These are phyloP conservation scores for Siphlonurus alternatus DNA, from an alignment of 2,888 invertebrate genomes.

Conservation along the genomic window DNA sequence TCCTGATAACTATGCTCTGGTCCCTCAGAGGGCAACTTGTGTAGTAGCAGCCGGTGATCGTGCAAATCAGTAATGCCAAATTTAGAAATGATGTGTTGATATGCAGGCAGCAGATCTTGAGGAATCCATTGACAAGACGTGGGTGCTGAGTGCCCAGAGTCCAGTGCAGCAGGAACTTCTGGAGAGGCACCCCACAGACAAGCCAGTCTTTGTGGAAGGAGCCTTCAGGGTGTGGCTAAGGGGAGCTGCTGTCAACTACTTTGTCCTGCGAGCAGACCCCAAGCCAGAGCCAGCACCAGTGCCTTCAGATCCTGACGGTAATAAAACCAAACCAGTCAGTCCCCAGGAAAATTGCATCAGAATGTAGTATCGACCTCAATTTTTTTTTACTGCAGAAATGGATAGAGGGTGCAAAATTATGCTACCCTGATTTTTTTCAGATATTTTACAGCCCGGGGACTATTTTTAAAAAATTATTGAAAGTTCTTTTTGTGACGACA, in stretches of 20 bases:
- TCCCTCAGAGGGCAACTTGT: too few species aligned
- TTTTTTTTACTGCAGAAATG: too few species aligned
- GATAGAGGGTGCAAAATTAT: too few species aligned
- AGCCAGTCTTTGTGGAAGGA: conserved; percentile 68
- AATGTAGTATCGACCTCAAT: too few species aligned
- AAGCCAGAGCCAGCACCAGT: conserved; percentile 28
- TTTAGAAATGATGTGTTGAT: too few species aligned
- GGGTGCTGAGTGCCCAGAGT: conserved; percentile 82
- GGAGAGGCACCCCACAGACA: conserved; percentile 36
- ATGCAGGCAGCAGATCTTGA: conserved; percentile 48
- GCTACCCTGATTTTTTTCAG: too few species aligned
- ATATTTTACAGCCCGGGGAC: too few species aligned
- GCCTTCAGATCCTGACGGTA: conserved; percentile 45
- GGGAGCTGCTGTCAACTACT: conserved; percentile 62
- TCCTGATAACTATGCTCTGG: too few species aligned
- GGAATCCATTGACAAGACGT: conserved; percentile 70
- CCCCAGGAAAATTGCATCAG: conserved; percentile 4
- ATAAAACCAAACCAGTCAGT: conserved; percentile 9
- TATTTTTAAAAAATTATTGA: too few species aligned
- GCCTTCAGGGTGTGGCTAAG: conserved; percentile 65
- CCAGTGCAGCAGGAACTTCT: conserved; percentile 53
- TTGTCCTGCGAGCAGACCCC: conserved; percentile 58
- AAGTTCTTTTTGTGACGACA: too few species aligned
- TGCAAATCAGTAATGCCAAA: too few species aligned
- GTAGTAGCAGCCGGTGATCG: too few species aligned